These are phyloP conservation scores for Lophius piscatorius DNA, from an alignment of 2,113 vertebrate genomes.

Conservation along the genomic window DNA sequence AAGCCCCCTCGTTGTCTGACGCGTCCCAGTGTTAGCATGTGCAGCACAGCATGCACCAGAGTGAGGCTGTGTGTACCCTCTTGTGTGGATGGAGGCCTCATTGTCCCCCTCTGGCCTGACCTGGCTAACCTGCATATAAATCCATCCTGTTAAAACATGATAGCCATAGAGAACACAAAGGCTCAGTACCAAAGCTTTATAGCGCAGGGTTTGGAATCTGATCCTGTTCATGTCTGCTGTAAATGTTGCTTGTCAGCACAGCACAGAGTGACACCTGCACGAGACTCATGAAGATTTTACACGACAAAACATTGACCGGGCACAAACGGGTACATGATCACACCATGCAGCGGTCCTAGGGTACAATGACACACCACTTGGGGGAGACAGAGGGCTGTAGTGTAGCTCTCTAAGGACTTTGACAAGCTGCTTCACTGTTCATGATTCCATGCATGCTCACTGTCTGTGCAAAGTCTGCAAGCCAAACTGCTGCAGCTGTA, in stretches of 20 bases:
- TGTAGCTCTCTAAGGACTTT: conserved; percentile 53
- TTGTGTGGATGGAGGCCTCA: conserved; percentile 25
- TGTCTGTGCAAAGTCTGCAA: conserved; percentile 20
- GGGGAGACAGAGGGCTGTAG: conserved; percentile 75
- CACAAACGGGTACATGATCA: conserved; percentile 3
- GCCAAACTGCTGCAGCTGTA: conserved; percentile 29
- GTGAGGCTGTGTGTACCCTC: background rate
- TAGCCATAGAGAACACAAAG: conserved; percentile 22
- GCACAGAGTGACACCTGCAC: background rate
- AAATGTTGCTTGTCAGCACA: conserved; percentile 22
- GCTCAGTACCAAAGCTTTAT: conserved; percentile 35
- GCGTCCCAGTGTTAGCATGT: background rate
- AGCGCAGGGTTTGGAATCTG: conserved; percentile 26
- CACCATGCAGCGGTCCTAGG: background rate
- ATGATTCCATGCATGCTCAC: conserved; percentile 20
- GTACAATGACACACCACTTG: conserved; percentile 58
- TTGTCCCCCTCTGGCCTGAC: conserved; percentile 3
- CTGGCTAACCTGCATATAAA: conserved; percentile 34
- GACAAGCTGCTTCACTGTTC: conserved; percentile 20
- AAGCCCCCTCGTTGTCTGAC: background rate
- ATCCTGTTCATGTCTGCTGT: conserved; percentile 8
- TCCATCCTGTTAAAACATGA: conserved; percentile 45
- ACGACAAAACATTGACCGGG: background rate
- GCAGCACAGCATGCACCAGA: conserved; percentile 2
- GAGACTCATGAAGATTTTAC: background rate